phyloP scores from a whole-genome alignment of 2,113 vertebrate genomes.

The Fregata magnificens region DNA sequence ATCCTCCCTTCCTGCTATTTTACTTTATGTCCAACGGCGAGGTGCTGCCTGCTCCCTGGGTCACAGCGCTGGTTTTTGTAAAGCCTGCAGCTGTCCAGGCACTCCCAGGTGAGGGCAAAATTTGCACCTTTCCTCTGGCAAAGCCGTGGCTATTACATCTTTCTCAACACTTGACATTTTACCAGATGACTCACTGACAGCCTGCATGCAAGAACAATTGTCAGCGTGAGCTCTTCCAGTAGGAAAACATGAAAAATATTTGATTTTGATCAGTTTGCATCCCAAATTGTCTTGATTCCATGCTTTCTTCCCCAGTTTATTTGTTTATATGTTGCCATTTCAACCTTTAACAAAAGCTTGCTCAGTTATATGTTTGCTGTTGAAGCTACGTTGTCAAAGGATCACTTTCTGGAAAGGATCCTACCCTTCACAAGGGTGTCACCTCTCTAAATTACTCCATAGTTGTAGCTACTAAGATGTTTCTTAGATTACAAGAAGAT shows the following conservation, averaged over 20 bases:
- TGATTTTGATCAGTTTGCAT: not conserved
- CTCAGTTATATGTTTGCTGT: not conserved
- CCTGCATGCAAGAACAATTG: not conserved
- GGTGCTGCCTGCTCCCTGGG: not conserved
- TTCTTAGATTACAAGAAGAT: not conserved
- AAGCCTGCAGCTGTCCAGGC: not conserved
- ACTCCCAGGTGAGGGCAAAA: not conserved
- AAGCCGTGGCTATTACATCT: accelerated
- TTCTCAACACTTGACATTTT: not conserved
- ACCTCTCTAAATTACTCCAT: not conserved
- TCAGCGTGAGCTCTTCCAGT: not conserved
- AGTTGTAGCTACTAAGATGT: not conserved
- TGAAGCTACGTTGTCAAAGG: not conserved
- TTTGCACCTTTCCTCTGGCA: not conserved
- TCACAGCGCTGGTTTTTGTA: not conserved
- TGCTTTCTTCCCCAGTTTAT: not conserved
- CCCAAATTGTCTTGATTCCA: not conserved
- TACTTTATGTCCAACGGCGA: not conserved
- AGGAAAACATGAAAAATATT: not conserved
- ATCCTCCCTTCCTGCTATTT: not conserved
- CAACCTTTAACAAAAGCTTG: not conserved
- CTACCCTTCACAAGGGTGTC: not conserved
- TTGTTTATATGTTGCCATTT: not conserved
- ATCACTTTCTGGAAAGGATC: not conserved
- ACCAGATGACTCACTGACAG: not conserved